phyloP scores from a whole-genome alignment of 2,113 vertebrate species.

The Macquaria australasica region DNA sequence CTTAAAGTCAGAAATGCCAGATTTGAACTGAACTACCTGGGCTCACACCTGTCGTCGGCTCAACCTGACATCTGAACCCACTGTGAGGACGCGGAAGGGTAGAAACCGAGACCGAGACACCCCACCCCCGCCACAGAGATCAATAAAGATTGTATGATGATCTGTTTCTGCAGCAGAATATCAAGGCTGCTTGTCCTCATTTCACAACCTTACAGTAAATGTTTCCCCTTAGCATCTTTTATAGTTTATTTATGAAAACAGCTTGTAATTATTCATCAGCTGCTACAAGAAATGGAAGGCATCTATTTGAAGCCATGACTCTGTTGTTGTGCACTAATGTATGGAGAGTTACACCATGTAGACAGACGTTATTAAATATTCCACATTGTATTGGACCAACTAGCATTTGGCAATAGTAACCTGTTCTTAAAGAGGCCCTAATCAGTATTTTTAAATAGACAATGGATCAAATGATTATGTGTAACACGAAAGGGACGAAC shows the following conservation, averaged over 20 bases:
- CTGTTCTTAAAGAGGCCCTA: background rate
- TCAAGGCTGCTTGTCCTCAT: slow-evolving; percentile 44
- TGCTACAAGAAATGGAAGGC: slow-evolving; percentile 41
- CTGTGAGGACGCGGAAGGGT: background rate
- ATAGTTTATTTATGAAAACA: slow-evolving; percentile 64
- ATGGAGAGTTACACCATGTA: background rate
- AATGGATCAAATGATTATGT: background rate
- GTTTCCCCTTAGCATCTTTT: slow-evolving; percentile 37
- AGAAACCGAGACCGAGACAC: background rate
- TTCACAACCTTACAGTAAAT: slow-evolving; percentile 52
- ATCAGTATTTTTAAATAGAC: background rate
- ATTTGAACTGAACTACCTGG: background rate
- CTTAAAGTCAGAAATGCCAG: slow-evolving; percentile 8
- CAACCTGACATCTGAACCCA: background rate
- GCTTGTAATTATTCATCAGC: slow-evolving; percentile 60
- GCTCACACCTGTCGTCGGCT: slow-evolving; percentile 9
- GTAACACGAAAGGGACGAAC: background rate
- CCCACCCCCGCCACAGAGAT: no score
- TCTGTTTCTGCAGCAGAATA: slow-evolving; percentile 14
- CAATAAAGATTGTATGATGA: slow-evolving; percentile 6
- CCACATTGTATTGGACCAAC: background rate
- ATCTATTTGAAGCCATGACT: slow-evolving; percentile 14
- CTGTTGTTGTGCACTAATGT: background rate
- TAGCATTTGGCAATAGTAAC: background rate
- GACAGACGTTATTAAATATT: background rate